A percentile compares a stretch with the other conserved stretches of the same genome.
Conservation (phyloP, 2,113 vertebrate species). For the Eulemur rufifrons region DNA sequence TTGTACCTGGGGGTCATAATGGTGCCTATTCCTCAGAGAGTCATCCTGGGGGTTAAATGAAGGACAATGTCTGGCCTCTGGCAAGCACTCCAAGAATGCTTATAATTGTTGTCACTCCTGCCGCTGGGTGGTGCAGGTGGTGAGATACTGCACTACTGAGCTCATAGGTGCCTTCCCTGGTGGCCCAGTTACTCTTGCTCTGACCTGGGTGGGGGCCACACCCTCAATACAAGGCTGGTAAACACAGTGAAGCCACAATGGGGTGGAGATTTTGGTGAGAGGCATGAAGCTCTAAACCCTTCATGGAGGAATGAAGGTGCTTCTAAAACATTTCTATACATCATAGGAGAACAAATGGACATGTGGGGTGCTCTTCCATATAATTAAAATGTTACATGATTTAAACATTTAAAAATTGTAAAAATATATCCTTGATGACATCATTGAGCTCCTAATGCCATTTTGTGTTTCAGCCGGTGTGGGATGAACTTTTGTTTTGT, state of each 20-base stretch:
- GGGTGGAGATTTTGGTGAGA: not conserved
- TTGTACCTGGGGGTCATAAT: not conserved
- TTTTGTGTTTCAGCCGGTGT: not conserved
- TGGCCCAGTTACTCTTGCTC: not conserved
- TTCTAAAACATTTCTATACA: not conserved
- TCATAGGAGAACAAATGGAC: not conserved
- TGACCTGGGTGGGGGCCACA: not conserved
- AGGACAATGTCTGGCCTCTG: not conserved
- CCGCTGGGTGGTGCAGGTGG: not conserved
- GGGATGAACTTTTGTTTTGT: not conserved
- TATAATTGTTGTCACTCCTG: not conserved
- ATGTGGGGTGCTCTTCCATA: not conserved
- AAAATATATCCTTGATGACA: not conserved
- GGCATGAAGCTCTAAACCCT: not conserved
- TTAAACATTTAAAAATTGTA: not conserved
- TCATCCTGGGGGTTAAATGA: not conserved
- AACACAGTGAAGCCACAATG: not conserved
- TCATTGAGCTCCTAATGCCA: not conserved
- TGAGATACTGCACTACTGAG: not conserved
- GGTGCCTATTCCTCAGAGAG: not conserved
- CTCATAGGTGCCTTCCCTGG: not conserved
- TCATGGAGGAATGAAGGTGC: not conserved
- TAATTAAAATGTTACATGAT: not conserved
- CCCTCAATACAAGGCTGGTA: not conserved
- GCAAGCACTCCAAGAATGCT: slow-evolving; percentile 27